These are phyloP conservation scores for Periophthalmus modestus DNA, from an alignment of 2,113 vertebrate genomes.

Conservation along the genomic window DNA sequence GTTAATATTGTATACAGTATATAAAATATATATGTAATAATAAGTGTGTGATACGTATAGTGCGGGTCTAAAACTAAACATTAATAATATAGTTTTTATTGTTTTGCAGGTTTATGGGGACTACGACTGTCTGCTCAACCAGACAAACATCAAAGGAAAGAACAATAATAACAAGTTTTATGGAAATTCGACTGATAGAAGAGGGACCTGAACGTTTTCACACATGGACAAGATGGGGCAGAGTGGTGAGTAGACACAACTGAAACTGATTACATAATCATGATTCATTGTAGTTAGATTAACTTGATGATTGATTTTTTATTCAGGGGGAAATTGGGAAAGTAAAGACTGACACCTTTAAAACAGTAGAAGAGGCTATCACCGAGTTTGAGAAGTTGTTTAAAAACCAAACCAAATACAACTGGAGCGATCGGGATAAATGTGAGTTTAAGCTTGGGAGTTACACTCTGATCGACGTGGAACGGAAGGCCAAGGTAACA, in stretches of 20 bases:
- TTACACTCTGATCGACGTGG: slow-evolving; percentile 89
- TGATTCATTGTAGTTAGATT: neutral
- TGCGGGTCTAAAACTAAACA: too few relatives aligned
- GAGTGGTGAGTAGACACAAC: slow-evolving; percentile 80
- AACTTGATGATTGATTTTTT: neutral
- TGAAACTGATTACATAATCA: neutral
- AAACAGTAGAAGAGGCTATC: slow-evolving; percentile 63
- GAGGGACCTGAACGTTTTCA: too few relatives aligned
- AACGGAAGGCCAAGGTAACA: slow-evolving; percentile 73
- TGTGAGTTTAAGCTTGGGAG: slow-evolving; percentile 84
- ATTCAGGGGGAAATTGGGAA: slow-evolving; percentile 85
- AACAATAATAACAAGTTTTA: too few relatives aligned
- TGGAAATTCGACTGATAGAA: too few relatives aligned
- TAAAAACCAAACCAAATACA: slow-evolving; percentile 90
- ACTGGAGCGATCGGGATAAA: slow-evolving; percentile 78
- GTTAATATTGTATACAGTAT: too few relatives aligned
- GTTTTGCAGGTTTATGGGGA: too few relatives aligned
- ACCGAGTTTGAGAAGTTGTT: slow-evolving; percentile 94
- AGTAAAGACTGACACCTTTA: slow-evolving; percentile 56
- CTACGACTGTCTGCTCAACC: too few relatives aligned
- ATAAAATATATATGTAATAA: too few relatives aligned
- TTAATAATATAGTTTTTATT: too few relatives aligned
- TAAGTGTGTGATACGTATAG: too few relatives aligned
- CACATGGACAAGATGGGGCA: slow-evolving; percentile 93
- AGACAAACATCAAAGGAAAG: too few relatives aligned